phyloP scores from a whole-genome alignment of 2,113 vertebrate species.

The Heliornis fulica region DNA sequence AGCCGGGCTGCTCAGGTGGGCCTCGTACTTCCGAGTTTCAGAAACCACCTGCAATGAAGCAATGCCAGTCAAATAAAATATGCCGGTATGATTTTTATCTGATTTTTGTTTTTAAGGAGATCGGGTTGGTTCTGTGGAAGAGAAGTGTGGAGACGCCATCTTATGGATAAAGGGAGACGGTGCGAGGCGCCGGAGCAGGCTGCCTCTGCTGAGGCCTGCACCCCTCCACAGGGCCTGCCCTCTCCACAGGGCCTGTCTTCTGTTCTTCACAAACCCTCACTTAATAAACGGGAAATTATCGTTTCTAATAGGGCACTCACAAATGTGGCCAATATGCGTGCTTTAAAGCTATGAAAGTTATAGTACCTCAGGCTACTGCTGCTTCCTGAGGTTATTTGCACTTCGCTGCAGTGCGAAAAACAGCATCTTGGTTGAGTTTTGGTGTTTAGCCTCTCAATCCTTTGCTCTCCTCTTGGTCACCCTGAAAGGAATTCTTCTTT shows the following conservation, averaged over 20 bases:
- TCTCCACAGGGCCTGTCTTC: too few species aligned
- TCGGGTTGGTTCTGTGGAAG: fast-evolving
- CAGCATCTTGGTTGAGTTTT: background rate
- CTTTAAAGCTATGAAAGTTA: background rate
- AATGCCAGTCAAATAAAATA: background rate
- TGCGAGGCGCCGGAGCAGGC: background rate
- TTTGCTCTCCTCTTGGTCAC: background rate
- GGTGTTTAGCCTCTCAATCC: background rate
- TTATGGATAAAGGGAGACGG: background rate
- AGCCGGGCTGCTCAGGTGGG: background rate
- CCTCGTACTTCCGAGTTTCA: background rate
- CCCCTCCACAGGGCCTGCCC: too few species aligned
- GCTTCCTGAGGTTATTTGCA: background rate
- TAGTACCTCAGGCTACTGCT: fast-evolving
- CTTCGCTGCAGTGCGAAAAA: background rate
- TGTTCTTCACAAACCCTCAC: too few species aligned
- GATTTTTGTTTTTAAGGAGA: fast-evolving
- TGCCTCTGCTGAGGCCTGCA: too few species aligned
- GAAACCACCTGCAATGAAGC: background rate
- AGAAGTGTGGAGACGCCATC: background rate
- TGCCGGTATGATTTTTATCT: background rate
- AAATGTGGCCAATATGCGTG: background rate
- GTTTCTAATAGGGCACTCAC: too few species aligned
- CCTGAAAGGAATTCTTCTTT: background rate
- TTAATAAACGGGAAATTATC: fast-evolving